Percentiles rank a stretch among this genome's conserved stretches.
These are phyloP conservation scores for Chironomus tepperi DNA, from an alignment of 1,140 invertebrate genomes.

Conservation along the genomic window DNA sequence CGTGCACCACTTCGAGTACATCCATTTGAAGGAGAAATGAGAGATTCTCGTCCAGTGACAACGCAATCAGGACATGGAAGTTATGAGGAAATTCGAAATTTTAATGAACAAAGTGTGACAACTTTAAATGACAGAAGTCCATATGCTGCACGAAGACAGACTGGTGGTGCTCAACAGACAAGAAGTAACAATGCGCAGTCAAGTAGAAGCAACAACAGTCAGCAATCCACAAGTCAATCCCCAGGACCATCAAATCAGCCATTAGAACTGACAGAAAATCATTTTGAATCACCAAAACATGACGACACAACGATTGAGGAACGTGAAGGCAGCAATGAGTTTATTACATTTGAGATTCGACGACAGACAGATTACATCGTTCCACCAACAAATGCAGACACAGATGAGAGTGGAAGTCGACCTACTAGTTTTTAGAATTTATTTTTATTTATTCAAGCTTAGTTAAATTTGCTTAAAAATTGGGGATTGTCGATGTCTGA, in stretches of 20 bases:
- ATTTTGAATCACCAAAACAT: neutral
- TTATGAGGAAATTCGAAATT: constrained; percentile 4
- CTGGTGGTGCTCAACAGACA: neutral
- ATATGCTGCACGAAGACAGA: neutral
- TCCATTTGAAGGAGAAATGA: neutral
- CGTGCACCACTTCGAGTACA: neutral
- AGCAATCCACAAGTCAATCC: neutral
- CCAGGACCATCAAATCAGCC: neutral
- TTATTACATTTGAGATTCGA: constrained; percentile 1
- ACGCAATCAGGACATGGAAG: neutral
- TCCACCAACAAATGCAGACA: neutral
- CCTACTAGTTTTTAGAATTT: neutral
- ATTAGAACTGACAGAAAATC: neutral
- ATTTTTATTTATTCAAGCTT: neutral
- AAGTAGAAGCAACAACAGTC: neutral
- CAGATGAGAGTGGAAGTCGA: neutral
- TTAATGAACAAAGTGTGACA: neutral
- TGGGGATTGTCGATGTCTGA: too few relatives aligned
- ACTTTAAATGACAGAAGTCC: neutral
- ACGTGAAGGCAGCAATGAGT: neutral
- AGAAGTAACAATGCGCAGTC: too few relatives aligned
- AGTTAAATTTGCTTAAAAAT: too few relatives aligned
- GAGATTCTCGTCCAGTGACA: neutral
- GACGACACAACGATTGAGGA: neutral
- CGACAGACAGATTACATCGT: neutral